Base-by-base conservation (phyloP, 92 coral and sea anemone genomes). In the Muricea muricata region DNA sequence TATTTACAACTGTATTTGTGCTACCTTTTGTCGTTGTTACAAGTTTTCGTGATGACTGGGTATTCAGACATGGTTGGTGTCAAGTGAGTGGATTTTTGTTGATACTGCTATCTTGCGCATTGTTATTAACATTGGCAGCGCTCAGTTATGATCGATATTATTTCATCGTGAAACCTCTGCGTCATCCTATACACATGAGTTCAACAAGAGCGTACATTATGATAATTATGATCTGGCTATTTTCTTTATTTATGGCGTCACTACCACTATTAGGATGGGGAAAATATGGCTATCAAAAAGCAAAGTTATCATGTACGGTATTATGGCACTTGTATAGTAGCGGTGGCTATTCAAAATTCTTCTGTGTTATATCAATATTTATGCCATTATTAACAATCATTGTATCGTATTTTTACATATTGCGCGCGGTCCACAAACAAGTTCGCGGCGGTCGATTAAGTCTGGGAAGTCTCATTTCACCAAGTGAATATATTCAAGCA, bases 201-300 rank as follows among this genome's bases (percentile, higher is more conserved):
- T 88, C 95, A 10, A 66, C 87, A 9, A 93, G 91, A 58, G 93
- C 99, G 6, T 72, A 80, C 78, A 63, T 85, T 28, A 79, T 92
- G 41, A 87, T 92, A 50, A 72, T 81, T 7, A 87, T 82, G 82
- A 86, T 95, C 25, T 97, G 98, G 99, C 40, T 92, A 10, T 83
- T 76, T 54, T 88, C 98, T 60, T 40, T 92, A 26, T 92, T 97
- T 73, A 85, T 91, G n/a, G 99, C 99, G 1, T 31, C 87, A 69
- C 84, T 97, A 20, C 99, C 99, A 14, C 89, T 97, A 32, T 61
- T 90, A 28, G 99, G 99, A 17, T 97, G 99, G 99, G 99, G 99
- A 28, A 90, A 89, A 21, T 97, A 92, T 60, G 98, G 98, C 17
- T 96, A 88, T 83, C 93, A 91, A 61, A 32, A 69, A 34, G 78